These are phyloP conservation scores for Porites lutea DNA, from an alignment of 64 coral and sea anemone species.

Conservation along the genomic window DNA sequence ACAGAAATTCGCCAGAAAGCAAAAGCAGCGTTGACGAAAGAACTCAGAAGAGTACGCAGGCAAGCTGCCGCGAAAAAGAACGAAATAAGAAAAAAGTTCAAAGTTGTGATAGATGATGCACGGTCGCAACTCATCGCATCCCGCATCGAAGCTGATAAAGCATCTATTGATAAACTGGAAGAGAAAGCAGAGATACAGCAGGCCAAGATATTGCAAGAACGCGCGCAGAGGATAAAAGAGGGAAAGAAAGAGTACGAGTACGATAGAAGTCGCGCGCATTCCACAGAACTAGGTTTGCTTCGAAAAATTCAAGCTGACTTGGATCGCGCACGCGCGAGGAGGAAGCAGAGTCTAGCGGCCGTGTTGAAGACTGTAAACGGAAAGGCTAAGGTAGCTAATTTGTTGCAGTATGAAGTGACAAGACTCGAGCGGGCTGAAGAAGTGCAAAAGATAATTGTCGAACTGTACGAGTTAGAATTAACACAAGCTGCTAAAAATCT, in stretches of 20 bases:
- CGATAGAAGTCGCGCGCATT: slow-evolving; percentile 21
- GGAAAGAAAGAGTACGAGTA: slow-evolving; percentile 38
- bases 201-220: slow-evolving; percentile 61
- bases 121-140: slow-evolving; percentile 72
- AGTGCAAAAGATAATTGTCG: slow-evolving; percentile 75
- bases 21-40: slow-evolving; percentile 37
- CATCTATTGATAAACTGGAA: slow-evolving; percentile 75
- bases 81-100: slow-evolving; percentile 70
- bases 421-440: slow-evolving; percentile 77
- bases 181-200: slow-evolving; percentile 62
- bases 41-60: slow-evolving; percentile 38
- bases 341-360: slow-evolving; percentile 63
- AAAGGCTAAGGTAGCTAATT: slow-evolving; percentile 62
- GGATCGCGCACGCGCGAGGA: slow-evolving; percentile 71
- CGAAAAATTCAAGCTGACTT: slow-evolving; percentile 81
- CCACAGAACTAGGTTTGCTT: slow-evolving; percentile 63
- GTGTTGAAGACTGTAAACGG: slow-evolving; percentile 52
- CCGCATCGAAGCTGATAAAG: slow-evolving; percentile 82
- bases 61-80: slow-evolving; percentile 61
- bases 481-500: slow-evolving; percentile 51
- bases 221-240: slow-evolving; percentile 56
- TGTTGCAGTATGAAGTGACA: slow-evolving; percentile 73
- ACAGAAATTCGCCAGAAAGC: slow-evolving; percentile 64
- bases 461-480: slow-evolving; percentile 63
- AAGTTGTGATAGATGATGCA: slow-evolving; percentile 68